Conservation (phyloP, 1,140 invertebrate species). For the Reticulitermes speratus region DNA sequence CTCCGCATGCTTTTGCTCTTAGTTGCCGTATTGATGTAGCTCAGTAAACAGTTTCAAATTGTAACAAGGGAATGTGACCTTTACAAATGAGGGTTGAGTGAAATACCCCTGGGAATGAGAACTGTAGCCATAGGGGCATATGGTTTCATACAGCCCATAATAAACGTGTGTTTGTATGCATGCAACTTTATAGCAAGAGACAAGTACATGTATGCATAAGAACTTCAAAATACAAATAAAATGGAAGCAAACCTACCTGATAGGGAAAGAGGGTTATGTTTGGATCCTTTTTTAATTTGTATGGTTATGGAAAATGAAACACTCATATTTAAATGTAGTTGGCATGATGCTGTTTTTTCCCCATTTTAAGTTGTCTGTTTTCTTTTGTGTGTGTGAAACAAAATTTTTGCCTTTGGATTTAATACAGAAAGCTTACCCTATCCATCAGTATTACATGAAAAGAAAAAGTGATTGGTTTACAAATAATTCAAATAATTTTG, state of each 20-base stretch:
- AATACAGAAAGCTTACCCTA: slow-evolving; percentile 23
- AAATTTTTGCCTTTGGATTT: slow-evolving; percentile 3
- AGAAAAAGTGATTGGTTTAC: not conserved
- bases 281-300: slow-evolving; percentile 26
- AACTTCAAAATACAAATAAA: not conserved
- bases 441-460: slow-evolving; percentile 24
- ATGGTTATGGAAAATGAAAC: not conserved
- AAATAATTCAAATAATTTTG: slow-evolving; percentile 14
- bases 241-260: not conserved
- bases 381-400: not conserved
- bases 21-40: slow-evolving; percentile 12
- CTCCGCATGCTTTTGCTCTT: slow-evolving; percentile 13
- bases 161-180: not conserved
- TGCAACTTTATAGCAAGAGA: slow-evolving; percentile 1
- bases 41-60: slow-evolving; percentile 6
- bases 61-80: not conserved
- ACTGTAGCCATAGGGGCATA: not conserved
- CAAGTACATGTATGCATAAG: not conserved
- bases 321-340: slow-evolving; percentile 21
- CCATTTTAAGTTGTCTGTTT: not conserved
- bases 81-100: not conserved
- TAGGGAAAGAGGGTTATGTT: slow-evolving; percentile 1
- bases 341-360: not conserved
- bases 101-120: not conserved
- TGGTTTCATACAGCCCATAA: not conserved